Conservation (phyloP, 2,113 vertebrate species). For the Corvus hawaiiensis region DNA sequence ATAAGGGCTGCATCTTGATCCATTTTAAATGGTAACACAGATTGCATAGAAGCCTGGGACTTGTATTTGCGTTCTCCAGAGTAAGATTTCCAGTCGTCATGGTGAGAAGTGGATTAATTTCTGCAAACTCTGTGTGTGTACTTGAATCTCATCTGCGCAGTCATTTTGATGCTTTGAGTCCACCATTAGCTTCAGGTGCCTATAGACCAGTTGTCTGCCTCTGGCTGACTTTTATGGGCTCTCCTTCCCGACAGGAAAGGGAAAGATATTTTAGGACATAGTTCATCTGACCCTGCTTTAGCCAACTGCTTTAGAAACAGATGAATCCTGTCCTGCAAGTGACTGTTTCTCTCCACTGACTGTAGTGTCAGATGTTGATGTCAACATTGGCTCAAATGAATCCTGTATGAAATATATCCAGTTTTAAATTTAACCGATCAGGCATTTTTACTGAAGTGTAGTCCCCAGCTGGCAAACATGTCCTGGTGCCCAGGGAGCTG, state of each 20-base stretch:
- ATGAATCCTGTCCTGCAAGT: not conserved
- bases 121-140: not conserved
- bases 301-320: not conserved
- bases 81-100: not conserved
- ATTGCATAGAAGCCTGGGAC: not conserved
- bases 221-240: not conserved
- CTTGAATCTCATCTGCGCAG: not conserved
- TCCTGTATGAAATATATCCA: not conserved
- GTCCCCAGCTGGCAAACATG: not conserved
- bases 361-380: not conserved
- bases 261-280: not conserved
- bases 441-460: not conserved
- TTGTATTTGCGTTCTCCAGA: not conserved
- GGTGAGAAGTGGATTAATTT: not conserved
- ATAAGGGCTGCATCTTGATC: not conserved
- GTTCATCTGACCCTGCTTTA: not conserved
- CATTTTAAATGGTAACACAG: not conserved
- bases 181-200: not conserved
- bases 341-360: not conserved
- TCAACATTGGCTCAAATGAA: not conserved
- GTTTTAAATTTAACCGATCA: not conserved
- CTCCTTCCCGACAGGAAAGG: not conserved
- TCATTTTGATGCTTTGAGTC: not conserved
- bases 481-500: not conserved
- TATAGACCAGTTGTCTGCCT: not conserved